Percentiles rank a stretch among this genome's conserved stretches.
phyloP scores from a whole-genome alignment of 1,140 invertebrate genomes.

The Spodoptera litura region DNA sequence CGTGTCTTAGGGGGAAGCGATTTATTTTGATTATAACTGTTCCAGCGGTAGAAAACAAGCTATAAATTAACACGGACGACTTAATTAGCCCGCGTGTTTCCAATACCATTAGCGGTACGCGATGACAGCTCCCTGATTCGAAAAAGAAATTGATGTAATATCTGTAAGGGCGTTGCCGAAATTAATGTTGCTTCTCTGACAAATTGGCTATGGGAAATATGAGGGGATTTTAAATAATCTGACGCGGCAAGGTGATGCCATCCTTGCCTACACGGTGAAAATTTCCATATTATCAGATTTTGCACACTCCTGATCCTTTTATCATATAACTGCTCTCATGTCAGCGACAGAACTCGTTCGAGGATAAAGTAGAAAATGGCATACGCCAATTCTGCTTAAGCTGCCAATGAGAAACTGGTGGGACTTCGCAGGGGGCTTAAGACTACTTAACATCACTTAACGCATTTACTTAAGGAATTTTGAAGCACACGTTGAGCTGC shows the following conservation, averaged over 20 bases:
- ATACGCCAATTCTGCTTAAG: conserved; percentile 27
- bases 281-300: conserved; percentile 44
- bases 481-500: conserved; percentile 40
- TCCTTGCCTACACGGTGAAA: conserved; percentile 31
- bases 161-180: conserved; percentile 70
- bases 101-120: conserved; percentile 81
- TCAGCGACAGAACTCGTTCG: conserved; percentile 30
- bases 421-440: conserved; percentile 41
- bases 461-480: conserved; percentile 51
- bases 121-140: conserved; percentile 72
- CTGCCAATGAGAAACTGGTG: conserved; percentile 40
- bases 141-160: conserved; percentile 75
- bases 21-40: conserved; percentile 81
- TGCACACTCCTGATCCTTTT: conserved; percentile 34
- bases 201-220: conserved; percentile 54
- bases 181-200: conserved; percentile 66
- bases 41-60: conserved; percentile 65
- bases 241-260: conserved; percentile 35
- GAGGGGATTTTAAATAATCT: conserved; percentile 47
- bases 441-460: conserved; percentile 48
- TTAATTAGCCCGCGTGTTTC: conserved; percentile 79
- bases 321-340: conserved; percentile 32
- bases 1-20: conserved; percentile 74
- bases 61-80: conserved; percentile 77
- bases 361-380: conserved; percentile 44